Evolutionary conservation across 2,888 invertebrate species (phyloP), one percentile per base, ranked within the genome.

Genomic region (Rhagonycha fulva): DNA sequence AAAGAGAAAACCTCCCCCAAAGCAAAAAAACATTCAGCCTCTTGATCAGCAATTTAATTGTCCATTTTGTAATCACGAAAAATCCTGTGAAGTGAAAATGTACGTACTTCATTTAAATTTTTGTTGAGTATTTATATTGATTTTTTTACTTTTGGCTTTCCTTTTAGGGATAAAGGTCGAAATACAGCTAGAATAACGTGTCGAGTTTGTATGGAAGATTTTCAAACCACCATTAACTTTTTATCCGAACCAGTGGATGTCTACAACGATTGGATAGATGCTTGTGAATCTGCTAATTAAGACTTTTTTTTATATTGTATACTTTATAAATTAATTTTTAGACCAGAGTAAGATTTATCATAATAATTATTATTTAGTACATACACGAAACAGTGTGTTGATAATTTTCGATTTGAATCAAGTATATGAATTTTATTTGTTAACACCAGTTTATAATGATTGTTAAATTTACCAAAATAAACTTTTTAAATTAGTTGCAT

Each of bases 181-280:
- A 98, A 96, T 89, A 96, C 98, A 19, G 99, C 98, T 1, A 91
- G 95, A 87, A 98, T 99, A 89, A 94, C 95, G 70, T 99, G 99
- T 88, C 90, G 96, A 82, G 98, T 99, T 2, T 99, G 99, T 86
- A 88, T 96, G 85, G 99, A 99, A 89, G 98, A 97, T 85, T 99
- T 96, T 88, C 98, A 99, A 87, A 97, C 98, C 0, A 94, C 94
- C 30, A 98, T 99, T 81, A 98, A 98, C 89, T 96, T 97, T 85
- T 90, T 99, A 76, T 98, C 98, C 9, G 99, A 99, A 88, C 95
- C 99, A 7, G 94, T 99, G 81, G 99, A 99, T 90, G 99, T 99
- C 14, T 99, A 99, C 87, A 98, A 98, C 88, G 98, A 99, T 87
- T 99, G 99, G 99, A 98, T 99, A 77, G 99, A 99, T 90, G 99